Evolutionary conservation across 2,797 vertebrate genomes (phyloP), one percentile per base, ranked within the genome.

Genomic region (Phalanger gymnotis): DNA sequence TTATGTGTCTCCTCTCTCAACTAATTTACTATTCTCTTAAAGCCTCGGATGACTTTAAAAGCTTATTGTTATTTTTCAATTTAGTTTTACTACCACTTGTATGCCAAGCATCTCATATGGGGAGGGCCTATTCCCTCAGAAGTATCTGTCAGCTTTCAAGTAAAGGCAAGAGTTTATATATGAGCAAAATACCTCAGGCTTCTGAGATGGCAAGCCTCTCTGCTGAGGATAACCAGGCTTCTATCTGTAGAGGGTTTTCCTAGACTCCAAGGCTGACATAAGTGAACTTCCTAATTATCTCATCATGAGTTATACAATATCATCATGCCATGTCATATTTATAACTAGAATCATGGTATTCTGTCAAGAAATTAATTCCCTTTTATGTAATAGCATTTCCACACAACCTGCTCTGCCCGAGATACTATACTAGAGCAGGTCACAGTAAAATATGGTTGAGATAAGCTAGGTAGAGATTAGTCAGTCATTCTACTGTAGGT

Each of bases 1-100:
- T 89, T 57, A 95, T 13, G 14, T 66, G 51, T 53, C 90, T 30
- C 28, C 56, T 61, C 92, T 95, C 51, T 53, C 94, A 95, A 92
- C 53, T 53, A 55, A 92, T 56, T 92, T 91, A 93, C 58, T 93
- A 40, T 96, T 92, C 11, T 30, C 58, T 10, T n/a, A 53, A 93
- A 16, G 58, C 47, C 10, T 54, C 52, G 89, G 54, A 92, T 90
- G 95, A 56, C 90, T 51, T 66, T 30, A 53, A 91, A 54, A 90
- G 19, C 0, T 87, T 30, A 34, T 61, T 54, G 11, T 95, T 25
- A 34, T 53, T 93, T 94, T 95, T 87, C 90, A 9, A 95, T 30
- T 91, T 66, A 58, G 31, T 94, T 53, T 92, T 61, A 53, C 51
- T 95, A 3, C 52, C 30, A 0, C 89, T 73, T 81, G 90, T 93